Percentiles rank a stretch among this genome's conserved stretches.
Conservation (phyloP, 2,797 vertebrate species). For the Syngnathus rostellatus region DNA sequence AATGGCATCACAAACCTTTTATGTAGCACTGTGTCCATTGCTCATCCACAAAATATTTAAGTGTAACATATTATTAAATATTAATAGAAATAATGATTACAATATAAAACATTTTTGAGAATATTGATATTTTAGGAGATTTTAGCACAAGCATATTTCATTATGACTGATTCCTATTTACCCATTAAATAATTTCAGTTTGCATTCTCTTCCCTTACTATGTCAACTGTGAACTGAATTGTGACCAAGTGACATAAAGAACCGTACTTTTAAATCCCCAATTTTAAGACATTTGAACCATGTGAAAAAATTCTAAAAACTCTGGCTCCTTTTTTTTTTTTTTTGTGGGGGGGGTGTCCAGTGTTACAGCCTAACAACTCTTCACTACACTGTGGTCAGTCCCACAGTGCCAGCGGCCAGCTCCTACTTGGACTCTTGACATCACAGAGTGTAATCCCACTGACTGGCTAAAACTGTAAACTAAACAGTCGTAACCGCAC, state of each 20-base stretch:
- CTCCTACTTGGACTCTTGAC: constrained; percentile 64
- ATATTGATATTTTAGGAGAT: background rate
- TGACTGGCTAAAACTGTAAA: constrained; percentile 61
- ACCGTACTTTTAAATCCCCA: background rate
- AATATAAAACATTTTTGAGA: background rate
- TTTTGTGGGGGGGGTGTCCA: constrained; percentile 27
- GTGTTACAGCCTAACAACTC: constrained; percentile 39
- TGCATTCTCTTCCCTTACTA: background rate
- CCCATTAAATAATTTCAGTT: background rate
- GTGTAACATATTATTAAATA: background rate
- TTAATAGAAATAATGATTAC: background rate
- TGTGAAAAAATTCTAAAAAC: background rate
- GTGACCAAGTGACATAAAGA: background rate
- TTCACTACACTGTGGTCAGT: constrained; percentile 49
- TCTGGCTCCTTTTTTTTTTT: background rate
- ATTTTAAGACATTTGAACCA: background rate
- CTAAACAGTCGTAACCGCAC: constrained; percentile 55
- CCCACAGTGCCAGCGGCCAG: constrained; percentile 50
- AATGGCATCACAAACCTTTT: background rate
- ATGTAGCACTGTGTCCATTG: too few species aligned
- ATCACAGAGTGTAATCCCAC: constrained; percentile 56
- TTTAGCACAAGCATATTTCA: background rate
- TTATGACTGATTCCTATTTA: background rate
- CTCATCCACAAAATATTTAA: background rate
- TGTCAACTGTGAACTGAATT: background rate